Evolutionary conservation across 2,888 invertebrate species (phyloP).

Genomic region (Ptychoptera contaminata): DNA sequence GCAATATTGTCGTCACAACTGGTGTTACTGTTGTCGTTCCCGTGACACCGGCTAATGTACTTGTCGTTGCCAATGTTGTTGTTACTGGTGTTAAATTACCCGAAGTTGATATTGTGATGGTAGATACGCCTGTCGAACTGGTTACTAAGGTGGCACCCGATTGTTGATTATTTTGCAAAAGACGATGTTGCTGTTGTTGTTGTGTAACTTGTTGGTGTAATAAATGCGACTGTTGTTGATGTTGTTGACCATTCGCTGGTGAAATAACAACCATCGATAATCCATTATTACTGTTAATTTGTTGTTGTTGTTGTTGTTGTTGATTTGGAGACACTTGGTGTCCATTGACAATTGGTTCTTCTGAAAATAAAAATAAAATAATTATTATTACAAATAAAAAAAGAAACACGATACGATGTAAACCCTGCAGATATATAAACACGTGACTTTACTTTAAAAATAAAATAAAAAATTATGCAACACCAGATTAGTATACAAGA

Average conservation of each 20-base stretch:
- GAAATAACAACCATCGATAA: background rate
- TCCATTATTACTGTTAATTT: background rate
- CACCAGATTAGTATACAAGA: too few species aligned
- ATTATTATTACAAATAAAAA: slow-evolving; percentile 6
- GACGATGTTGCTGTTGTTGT: slow-evolving; percentile 7
- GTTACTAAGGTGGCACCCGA: too few species aligned
- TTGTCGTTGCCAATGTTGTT: slow-evolving; percentile 6
- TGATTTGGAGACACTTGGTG: slow-evolving; percentile 4
- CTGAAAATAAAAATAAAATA: slow-evolving; percentile 17
- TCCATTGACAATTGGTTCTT: slow-evolving; percentile 24
- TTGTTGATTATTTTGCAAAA: too few species aligned
- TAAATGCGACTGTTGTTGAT: background rate
- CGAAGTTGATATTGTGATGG: background rate
- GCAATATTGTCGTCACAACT: slow-evolving; percentile 7
- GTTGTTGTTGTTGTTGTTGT: too few species aligned
- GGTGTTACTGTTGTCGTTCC: slow-evolving; percentile 12
- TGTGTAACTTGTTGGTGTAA: background rate
- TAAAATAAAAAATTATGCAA: too few species aligned
- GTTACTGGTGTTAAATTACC: background rate
- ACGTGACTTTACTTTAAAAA: too few species aligned
- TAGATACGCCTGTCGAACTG: too few species aligned
- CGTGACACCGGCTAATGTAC: slow-evolving; percentile 1
- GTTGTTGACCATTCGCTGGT: slow-evolving; percentile 2
- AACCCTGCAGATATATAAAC: slow-evolving; percentile 5
- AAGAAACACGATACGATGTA: slow-evolving; percentile 9